phyloP scores from a whole-genome alignment of 2,888 invertebrate species.

The Carabus problematicus region DNA sequence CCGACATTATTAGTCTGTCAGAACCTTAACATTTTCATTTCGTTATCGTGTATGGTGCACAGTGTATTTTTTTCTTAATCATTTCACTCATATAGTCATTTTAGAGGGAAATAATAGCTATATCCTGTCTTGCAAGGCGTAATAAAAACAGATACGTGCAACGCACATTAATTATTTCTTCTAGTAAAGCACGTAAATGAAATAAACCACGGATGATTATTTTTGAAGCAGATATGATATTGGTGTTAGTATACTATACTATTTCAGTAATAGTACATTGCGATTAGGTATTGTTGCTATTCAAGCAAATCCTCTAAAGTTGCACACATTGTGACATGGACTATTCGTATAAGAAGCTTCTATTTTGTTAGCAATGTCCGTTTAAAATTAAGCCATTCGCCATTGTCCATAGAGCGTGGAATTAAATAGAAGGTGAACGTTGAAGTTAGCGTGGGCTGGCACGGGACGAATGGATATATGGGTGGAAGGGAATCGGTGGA shows the following conservation, averaged over 20 bases:
- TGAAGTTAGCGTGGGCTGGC: background rate
- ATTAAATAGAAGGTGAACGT: slow-evolving; percentile 10
- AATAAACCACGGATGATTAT: too few species aligned
- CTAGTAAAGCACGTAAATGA: too few species aligned
- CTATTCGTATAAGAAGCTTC: background rate
- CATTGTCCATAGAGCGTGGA: slow-evolving; percentile 4
- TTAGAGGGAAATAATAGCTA: background rate
- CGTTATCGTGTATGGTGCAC: slow-evolving; percentile 4
- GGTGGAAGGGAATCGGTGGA: background rate
- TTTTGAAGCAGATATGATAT: too few species aligned
- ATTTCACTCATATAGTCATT: slow-evolving; percentile 3
- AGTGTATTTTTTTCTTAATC: background rate
- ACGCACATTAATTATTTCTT: too few species aligned
- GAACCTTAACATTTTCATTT: slow-evolving; percentile 32
- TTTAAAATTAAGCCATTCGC: slow-evolving; percentile 10
- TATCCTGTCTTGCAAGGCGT: too few species aligned
- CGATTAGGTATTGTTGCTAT: too few species aligned
- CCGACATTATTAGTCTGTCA: slow-evolving; percentile 33
- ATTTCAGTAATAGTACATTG: too few species aligned
- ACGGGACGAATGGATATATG: background rate
- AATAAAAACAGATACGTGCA: too few species aligned
- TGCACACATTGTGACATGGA: too few species aligned
- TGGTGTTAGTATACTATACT: too few species aligned
- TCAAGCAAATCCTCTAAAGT: too few species aligned
- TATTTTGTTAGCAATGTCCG: background rate